These are phyloP conservation scores for Phalacrocorax pelagicus DNA, from an alignment of 2,113 vertebrate genomes.

Conservation along the genomic window DNA sequence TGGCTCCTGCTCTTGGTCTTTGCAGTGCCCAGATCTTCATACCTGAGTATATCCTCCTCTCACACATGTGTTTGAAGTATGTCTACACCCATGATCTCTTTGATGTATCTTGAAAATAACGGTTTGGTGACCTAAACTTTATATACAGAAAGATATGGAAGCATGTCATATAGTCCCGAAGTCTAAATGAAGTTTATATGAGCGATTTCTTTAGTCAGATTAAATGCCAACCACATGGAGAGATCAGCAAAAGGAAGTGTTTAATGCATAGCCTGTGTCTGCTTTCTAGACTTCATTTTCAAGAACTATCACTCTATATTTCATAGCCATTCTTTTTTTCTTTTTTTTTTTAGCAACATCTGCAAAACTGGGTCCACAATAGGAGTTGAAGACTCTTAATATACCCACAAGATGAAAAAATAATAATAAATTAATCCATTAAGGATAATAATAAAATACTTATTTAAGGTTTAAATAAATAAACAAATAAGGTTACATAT, in stretches of 20 bases:
- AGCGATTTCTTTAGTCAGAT: background rate
- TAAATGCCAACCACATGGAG: fast-evolving
- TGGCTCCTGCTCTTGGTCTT: background rate
- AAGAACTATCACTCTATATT: background rate
- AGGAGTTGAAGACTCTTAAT: background rate
- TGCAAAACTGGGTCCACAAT: background rate
- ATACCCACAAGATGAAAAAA: background rate
- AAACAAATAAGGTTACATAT: too few relatives aligned
- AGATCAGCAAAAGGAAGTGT: background rate
- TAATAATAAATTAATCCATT: background rate
- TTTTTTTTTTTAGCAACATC: background rate
- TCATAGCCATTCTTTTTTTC: background rate
- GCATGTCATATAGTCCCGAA: background rate
- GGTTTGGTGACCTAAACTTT: background rate
- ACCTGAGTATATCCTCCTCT: background rate
- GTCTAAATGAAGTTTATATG: background rate
- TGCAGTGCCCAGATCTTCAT: background rate
- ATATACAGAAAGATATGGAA: background rate
- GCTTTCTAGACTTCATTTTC: background rate
- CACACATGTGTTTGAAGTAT: background rate
- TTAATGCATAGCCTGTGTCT: background rate
- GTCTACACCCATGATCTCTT: background rate
- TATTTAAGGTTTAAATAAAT: background rate
- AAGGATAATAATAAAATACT: background rate
- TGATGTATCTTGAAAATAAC: background rate